Evolutionary conservation across 2,888 invertebrate genomes (phyloP).

Genomic region (Margaritifera margaritifera): DNA sequence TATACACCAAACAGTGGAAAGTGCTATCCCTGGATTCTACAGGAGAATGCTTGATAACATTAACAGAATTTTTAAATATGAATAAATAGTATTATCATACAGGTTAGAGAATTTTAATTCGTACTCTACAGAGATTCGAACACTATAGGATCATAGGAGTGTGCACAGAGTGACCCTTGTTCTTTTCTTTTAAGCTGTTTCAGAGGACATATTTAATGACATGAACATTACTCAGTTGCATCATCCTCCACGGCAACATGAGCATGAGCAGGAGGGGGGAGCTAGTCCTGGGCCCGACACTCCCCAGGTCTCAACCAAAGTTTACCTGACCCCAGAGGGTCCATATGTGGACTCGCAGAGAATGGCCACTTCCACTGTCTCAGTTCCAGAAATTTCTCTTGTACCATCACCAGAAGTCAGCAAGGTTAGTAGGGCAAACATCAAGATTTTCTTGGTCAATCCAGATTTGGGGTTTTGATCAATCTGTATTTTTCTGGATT

Average conservation of each 20-base stretch:
- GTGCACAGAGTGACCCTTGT: too few relatives aligned
- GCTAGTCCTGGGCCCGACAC: slow-evolving; percentile 38
- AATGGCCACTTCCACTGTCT: slow-evolving; percentile 60
- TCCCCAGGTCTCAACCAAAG: slow-evolving; percentile 16
- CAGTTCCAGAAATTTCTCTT: slow-evolving; percentile 66
- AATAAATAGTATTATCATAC: too few relatives aligned
- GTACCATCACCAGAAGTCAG: slow-evolving; percentile 64
- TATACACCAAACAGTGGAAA: too few relatives aligned
- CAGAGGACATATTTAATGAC: slow-evolving; percentile 60
- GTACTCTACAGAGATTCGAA: too few relatives aligned
- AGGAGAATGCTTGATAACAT: too few relatives aligned
- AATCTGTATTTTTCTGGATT: too few relatives aligned
- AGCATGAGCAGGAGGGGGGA: slow-evolving; percentile 38
- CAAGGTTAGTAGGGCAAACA: slow-evolving; percentile 43
- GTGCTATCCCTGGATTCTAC: too few relatives aligned
- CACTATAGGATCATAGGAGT: too few relatives aligned
- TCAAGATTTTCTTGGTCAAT: too few relatives aligned
- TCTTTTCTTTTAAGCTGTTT: slow-evolving; percentile 48
- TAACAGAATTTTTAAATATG: too few relatives aligned
- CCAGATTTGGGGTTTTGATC: too few relatives aligned
- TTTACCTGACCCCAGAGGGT: slow-evolving; percentile 28
- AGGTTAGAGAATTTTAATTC: too few relatives aligned
- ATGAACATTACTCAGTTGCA: slow-evolving; percentile 51
- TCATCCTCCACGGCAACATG: slow-evolving; percentile 47
- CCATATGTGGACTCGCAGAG: slow-evolving; percentile 42